Evolutionary conservation across 92 coral and sea anemone species (phyloP), one percentile per base, ranked within the genome.

Genomic region (Diadumene lineata): DNA sequence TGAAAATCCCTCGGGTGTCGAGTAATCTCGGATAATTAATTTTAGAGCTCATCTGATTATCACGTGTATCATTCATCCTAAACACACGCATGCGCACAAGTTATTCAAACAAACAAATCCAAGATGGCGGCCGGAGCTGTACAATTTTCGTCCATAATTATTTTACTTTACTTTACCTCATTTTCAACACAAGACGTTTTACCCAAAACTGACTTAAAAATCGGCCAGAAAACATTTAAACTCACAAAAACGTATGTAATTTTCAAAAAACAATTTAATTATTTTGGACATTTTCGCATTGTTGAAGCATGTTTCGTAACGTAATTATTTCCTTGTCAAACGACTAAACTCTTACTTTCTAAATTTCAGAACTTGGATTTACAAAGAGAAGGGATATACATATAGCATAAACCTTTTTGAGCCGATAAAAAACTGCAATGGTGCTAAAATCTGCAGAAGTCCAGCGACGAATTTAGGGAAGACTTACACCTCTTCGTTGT

Each of bases 111-210:
- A 44, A 10, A 74, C 69, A 38, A n/a, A 75, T 86, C 76, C 88
- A 91, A 91, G 68, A 91, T 91, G 97, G 97, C 90, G 92, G 97
- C 69, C 38, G 72, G 27, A 50, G 72, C 63, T 66, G 87, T 56
- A 29, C 44, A 50, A 56, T 1, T 84, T 70, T 57, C 63, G 10
- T 38, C 67, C 58, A 48, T 82, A 24, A 50, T 78, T 58, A 31
- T 64, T 65, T 32, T 55, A 56, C 24, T 53, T 48, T 48, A 76
- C 80, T 21, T 57, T 43, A 1, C 17, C 13, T 34, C 58, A 13
- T 80, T 46, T 48, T 13, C 57, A 11, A 23, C 53, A 33, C 72
- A 51, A 67, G 24, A 61, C 31, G 43, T 76, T 53, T 74, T 80
- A 46, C 29, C 79, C 15, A 91, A 84, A 75, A 84, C 93, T 26